Evolutionary conservation across 92 coral and sea anemone species (phyloP), one percentile per base, ranked within the genome.

Genomic region (Scolanthus callimorphus): DNA sequence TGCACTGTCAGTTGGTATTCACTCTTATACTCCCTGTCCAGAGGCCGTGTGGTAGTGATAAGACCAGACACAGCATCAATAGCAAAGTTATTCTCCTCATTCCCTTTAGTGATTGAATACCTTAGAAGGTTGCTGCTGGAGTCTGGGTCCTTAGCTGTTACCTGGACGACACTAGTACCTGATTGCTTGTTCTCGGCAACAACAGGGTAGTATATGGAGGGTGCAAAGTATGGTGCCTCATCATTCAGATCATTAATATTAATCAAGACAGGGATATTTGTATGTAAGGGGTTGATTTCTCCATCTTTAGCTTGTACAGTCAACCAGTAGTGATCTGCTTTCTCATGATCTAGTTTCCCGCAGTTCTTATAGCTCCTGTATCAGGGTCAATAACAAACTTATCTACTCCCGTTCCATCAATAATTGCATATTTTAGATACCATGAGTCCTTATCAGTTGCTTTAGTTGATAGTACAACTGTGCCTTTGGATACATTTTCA

Each of bases 361-460:
- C 71, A 15, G 94, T 84, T 20, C 59, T 65, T 21, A 92, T 65
- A 29, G 80, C 71, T 30, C 86, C 96, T 57, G 90, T 80, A 34
- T 82, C 80, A 17, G 83, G 78, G 50, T 79, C 78, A 27, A 92
- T 57, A 44, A 71, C 55, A 71, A 92, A 92, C 79, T 71, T 84
- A 57, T 90, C 91, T 27, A 92, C 67, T 19, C 96, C 98, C 20
- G 98, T 88, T n/a, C 98, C 98, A 64, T 92, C 98, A 69, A 92
- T 81, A n/a, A 92, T 78, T 3, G 90, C 76, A 63, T 77, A 87
- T 26, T 79, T 77, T 29, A 75, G 25, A 59, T 70, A 81, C 95
- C 95, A 86, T 0, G 89, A 74, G 39, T 85, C 83, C 0, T 37
- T 29, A 53, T 84, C 89, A 17, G 68, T 45, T 11, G 85, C 88